Conservation (phyloP, 2,113 vertebrate species). For the Petaurus breviceps region DNA sequence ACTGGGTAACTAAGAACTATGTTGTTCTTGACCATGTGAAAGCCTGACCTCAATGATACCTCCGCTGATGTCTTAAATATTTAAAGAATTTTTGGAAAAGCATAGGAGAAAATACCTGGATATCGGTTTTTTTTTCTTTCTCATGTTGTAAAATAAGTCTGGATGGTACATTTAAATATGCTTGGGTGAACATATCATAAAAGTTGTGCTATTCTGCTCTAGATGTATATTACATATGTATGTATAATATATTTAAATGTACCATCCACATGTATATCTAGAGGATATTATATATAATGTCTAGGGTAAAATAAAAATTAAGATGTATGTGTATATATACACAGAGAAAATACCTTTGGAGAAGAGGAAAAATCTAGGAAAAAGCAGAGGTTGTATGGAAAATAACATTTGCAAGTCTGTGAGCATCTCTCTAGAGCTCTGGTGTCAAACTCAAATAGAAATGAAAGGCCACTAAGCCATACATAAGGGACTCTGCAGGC, state of each 20-base stretch:
- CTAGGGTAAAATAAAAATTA: neutral
- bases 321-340: neutral
- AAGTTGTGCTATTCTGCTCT: neutral
- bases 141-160: neutral
- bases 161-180: neutral
- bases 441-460: neutral
- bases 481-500: neutral
- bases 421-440: neutral
- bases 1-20: neutral
- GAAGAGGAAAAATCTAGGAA: neutral
- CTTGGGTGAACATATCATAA: neutral
- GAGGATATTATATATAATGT: neutral
- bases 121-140: conserved; percentile 25
- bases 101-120: neutral
- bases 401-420: neutral
- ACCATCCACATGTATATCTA: no score
- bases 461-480: neutral
- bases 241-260: neutral
- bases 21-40: neutral
- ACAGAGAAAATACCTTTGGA: neutral
- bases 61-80: neutral
- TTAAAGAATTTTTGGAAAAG: neutral
- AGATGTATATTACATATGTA: neutral
- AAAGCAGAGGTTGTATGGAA: neutral
- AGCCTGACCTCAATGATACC: neutral